Base-by-base conservation (phyloP, 35 echinoderm and acorn worm genomes). In the Antedon bifida region DNA sequence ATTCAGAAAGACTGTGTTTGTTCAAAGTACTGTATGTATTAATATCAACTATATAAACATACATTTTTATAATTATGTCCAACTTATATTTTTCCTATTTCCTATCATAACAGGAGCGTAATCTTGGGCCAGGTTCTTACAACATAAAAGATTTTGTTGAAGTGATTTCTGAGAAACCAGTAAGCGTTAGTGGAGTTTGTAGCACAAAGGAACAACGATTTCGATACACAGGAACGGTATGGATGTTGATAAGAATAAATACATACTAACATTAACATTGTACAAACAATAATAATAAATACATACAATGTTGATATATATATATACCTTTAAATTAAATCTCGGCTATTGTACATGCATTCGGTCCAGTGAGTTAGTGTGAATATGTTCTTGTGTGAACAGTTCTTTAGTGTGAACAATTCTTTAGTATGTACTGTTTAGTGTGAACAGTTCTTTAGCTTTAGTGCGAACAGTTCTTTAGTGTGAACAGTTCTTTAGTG, bases 91-190 rank as follows among this genome's bases (percentile, higher is more conserved):
- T 23, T 78, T 13, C 13, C 16, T 36, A 23, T 55, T 29, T 84
- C 31, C 33, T 91, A 21, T 73, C 30, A 29, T 0, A n/a, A n/a
- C 79, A 96, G 92, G 82, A 84, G n/a, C 92, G 85, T 33, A 97
- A 90, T 77, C 85, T 97, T 33, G 94, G 94, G 2, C 94, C 94
- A 74, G 87, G 94, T 26, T 86, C 86, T 2, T 91, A 97, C 32
- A 89, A 97, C 82, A 97, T 97, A 31, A 88, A 97, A 76, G 94
- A 97, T 79, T 97, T 97, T 82, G 56, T 88, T 21, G 73, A 88
- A 33, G 29, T 46, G 0, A 87, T 91, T 33, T 39, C 83, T 8
- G 88, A 92, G 33, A 83, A 78, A 74, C 94, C 94, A 30, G 77
- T 89, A 5, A 97, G 94, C 76, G 92, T 85, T 11, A 34, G 94